Evolutionary conservation across 2,113 vertebrate genomes (phyloP), one percentile per base, ranked within the genome.

Genomic region (Uropsilus gracilis): DNA sequence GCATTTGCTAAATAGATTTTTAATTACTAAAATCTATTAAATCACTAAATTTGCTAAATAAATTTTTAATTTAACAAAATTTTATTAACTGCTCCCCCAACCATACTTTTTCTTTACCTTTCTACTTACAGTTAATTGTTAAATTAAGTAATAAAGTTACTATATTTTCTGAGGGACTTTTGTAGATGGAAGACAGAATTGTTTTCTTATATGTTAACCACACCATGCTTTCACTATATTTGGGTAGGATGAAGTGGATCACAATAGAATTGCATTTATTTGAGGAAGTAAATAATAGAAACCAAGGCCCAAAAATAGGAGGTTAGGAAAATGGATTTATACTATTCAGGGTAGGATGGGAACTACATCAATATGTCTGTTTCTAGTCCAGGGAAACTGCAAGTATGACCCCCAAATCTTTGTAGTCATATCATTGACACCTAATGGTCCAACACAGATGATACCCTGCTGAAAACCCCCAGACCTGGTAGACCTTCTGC

Each of bases 121-220:
- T 84, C 64, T 75, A 32, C 42, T 75, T 69, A 72, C 0, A 76
- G 5, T 77, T 95, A 93, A 89, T 89, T 78, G 14, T 37, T 90
- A 91, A 77, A 94, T 97, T 73, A 89, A 80, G 57, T 75, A 95
- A 91, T 91, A 86, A 96, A 86, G 57, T 75, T 72, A 2, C 81
- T 80, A 77, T 42, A 39, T 86, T 94, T 28, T 88, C 48, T 89
- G 81, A 89, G 87, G 39, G 13, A 94, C 34, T 93, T 93, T 95
- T 96, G 10, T 69, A 77, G 66, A 86, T 55, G 20, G 53, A 90
- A 68, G 50, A 85, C 64, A 87, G 17, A 9, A n/a, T 68, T 94
- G 37, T 53, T 91, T 93, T 80, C 44, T 88, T 83, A 57, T 72
- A 92, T 92, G 90, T 95, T 94, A 94, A 89, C 86, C 53, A 90